Evolutionary conservation across 2,797 vertebrate genomes (phyloP), one percentile per base, ranked within the genome.

Genomic region (Salmo trutta): DNA sequence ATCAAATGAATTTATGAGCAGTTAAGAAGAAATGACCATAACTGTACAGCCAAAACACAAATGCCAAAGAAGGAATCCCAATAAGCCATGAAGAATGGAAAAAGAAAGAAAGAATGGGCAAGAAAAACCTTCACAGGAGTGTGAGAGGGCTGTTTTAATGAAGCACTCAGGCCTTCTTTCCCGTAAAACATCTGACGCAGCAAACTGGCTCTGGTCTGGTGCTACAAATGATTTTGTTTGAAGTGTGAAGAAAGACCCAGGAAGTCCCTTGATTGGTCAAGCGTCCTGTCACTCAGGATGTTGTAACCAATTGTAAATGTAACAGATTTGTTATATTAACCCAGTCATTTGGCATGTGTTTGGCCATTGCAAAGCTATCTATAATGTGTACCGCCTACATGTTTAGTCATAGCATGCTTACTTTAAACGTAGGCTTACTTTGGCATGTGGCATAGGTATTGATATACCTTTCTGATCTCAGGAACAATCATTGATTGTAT

Each of bases 41-140:
- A 84, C 77, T 79, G 80, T 83, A 83, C 88, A 88, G 65, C 79
- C 66, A 82, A 90, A 88, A 84, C 85, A 85, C 85, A 86, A 59
- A 83, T 80, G 54, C 76, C 84, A 77, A 73, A 85, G 79, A 27
- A 80, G 77, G 81, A 88, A 90, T 83, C 79, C 82, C 80, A 85
- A 86, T 73, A 86, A 84, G 83, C 83, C 80, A 80, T 82, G 78
- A 89, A 79, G 82, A 85, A 87, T 83, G 83, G 76, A 85, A 80
- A 86, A 88, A 73, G 73, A 71, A 76, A 78, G 71, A 82, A 74
- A 77, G 82, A 67, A 47, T 8, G 67, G 81, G 84, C 69, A 82
- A 80, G 53, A 74, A 59, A 59, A 10, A 59, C 19, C 79, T 75
- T 81, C 73, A 74, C 74, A 53, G 41, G 41, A 31, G 65, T 51